A percentile compares a stretch with the other conserved stretches of the same genome.
These are phyloP conservation scores for Leucophenga montana DNA, from an alignment of 2,888 invertebrate species.

Conservation along the genomic window DNA sequence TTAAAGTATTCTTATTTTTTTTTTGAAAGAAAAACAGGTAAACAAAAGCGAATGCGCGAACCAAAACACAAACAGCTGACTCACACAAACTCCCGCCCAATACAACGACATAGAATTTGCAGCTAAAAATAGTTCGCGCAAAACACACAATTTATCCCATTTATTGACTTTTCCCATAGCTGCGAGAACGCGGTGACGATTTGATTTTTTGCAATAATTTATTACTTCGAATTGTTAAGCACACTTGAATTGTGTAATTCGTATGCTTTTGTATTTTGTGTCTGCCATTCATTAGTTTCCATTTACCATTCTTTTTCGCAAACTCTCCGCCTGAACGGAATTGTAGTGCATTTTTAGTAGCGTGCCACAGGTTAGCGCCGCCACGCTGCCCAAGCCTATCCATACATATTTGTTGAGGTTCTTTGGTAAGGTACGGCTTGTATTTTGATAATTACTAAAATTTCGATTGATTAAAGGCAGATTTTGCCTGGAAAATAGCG, in stretches of 20 bases:
- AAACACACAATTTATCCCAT: slow-evolving; percentile 10
- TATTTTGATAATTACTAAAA: slow-evolving; percentile 46
- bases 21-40: neutral
- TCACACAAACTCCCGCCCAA: neutral
- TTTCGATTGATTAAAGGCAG: slow-evolving; percentile 59
- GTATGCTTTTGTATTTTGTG: too few relatives aligned
- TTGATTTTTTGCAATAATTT: neutral
- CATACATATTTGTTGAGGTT: slow-evolving; percentile 58
- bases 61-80: slow-evolving; percentile 9
- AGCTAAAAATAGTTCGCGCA: slow-evolving; percentile 29
- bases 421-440: slow-evolving; percentile 38
- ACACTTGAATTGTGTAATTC: neutral
- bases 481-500: slow-evolving; percentile 54
- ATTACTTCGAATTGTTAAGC: neutral
- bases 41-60: slow-evolving; percentile 29
- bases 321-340: slow-evolving; percentile 75
- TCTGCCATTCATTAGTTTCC: neutral
- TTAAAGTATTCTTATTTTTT: neutral
- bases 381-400: slow-evolving; percentile 73
- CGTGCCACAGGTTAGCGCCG: slow-evolving; percentile 73
- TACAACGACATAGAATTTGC: slow-evolving; percentile 1
- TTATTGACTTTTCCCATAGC: slow-evolving; percentile 23
- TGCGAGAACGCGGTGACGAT: neutral
- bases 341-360: slow-evolving; percentile 60
- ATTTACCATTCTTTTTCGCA: slow-evolving; percentile 68